Percentiles rank a stretch among this genome's conserved stretches.
phyloP scores from a whole-genome alignment of 2,797 vertebrate species.

The Pantherophis alleghaniensis region DNA sequence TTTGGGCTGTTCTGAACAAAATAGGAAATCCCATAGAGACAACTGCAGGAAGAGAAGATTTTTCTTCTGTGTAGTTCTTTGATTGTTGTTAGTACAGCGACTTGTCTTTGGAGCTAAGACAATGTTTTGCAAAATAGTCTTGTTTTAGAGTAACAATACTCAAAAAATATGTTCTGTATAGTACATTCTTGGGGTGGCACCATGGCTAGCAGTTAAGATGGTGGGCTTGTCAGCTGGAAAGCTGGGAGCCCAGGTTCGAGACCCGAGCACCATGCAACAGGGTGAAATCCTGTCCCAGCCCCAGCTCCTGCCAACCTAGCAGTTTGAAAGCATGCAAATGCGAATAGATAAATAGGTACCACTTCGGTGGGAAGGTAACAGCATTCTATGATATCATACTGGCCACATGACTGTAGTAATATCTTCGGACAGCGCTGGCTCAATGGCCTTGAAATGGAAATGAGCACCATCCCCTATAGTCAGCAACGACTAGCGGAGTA shows the following conservation, averaged over 20 bases:
- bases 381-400: neutral
- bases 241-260: neutral
- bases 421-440: neutral
- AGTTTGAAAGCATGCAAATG: neutral
- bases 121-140: neutral
- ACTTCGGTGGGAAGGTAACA: neutral
- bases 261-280: fast-evolving
- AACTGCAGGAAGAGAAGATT: neutral
- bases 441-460: neutral
- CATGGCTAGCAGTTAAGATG: neutral
- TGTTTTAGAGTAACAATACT: neutral
- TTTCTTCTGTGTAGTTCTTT: neutral
- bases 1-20: neutral
- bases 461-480: neutral
- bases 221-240: neutral
- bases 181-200: neutral
- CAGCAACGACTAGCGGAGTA: neutral
- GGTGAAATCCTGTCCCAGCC: neutral
- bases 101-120: neutral
- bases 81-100: neutral
- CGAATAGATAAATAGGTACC: neutral
- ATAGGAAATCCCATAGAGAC: neutral
- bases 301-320: neutral
- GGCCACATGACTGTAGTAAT: neutral
- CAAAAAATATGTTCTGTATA: neutral